Evolutionary conservation across 92 coral and sea anemone genomes (phyloP), one percentile per base, ranked within the genome.

Genomic region (Parazoanthus swiftii): DNA sequence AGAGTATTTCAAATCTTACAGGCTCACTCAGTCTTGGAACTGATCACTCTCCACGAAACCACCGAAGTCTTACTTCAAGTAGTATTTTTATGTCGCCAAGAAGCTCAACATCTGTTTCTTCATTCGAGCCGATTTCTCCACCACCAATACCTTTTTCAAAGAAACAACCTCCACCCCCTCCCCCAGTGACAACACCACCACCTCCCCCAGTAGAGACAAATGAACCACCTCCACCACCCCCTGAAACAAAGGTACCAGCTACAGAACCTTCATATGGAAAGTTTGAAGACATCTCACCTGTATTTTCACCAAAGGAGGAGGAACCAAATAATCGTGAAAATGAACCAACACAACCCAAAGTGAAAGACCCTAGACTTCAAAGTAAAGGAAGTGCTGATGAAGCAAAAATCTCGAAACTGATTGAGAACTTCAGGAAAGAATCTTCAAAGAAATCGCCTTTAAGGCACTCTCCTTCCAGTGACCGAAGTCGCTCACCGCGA

Each of bases 121-220:
- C 91, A 2, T 97, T 97, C 94, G 99, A 97, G 79, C 99, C 99
- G 13, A 94, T 97, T 38, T 97, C 99, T 2, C 99, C 99, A 13
- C 94, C 98, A 33, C 95, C 88, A 83, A 88, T 58, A 82, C 92
- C 88, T 43, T 71, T 39, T 74, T 89, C 66, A 74, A 89, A 79
- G n/a, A 82, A 67, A 74, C 88, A 90, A 35, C 92, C 90, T 71
- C 95, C 94, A 25, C 97, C 95, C 38, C 95, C 93, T 20, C 98
- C 94, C 18, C 98, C 91, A 50, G 88, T 56, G 70, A 85, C 90
- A 54, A 94, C 95, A 63, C 97, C 99, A 23, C 98, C 96, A 25
- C 91, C 96, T 15, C 92, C 91, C n/a, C 95, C 97, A 67, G 91
- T 85, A 58, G 92, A 91, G 76, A 84, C 81, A 80, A 90, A 86